phyloP scores from a whole-genome alignment of 37 sponge, comb jelly and placozoan species.

The Ephydatia muelleri region DNA sequence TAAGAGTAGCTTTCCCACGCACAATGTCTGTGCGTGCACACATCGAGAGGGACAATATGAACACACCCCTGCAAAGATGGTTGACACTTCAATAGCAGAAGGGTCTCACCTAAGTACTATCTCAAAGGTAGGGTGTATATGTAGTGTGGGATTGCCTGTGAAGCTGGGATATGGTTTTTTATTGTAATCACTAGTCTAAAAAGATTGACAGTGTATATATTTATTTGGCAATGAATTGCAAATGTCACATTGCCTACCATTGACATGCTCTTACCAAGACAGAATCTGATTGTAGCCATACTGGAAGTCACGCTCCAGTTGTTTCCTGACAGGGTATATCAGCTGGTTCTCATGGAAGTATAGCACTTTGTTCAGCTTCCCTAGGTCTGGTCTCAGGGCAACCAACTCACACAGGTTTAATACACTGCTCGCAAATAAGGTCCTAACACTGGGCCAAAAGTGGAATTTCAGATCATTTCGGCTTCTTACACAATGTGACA shows the following conservation, averaged over 20 bases:
- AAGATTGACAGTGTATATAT: no score
- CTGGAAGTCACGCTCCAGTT: conserved; percentile 86
- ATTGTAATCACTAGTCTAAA: no score
- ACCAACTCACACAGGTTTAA: conserved; percentile 86
- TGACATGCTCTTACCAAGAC: conserved; percentile 63
- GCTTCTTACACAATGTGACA: no score
- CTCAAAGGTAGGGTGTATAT: no score
- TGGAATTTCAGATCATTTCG: no score
- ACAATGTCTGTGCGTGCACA: neutral
- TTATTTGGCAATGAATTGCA: neutral
- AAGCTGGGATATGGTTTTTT: no score
- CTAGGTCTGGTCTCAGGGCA: conserved; percentile 70
- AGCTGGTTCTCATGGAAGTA: conserved; percentile 97
- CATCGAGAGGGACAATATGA: neutral
- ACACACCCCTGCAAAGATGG: neutral
- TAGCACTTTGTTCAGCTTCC: conserved; percentile 65
- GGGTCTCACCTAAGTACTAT: no score
- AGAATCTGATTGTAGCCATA: conserved; percentile 93
- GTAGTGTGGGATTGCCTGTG: no score
- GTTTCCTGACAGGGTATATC: conserved; percentile 84
- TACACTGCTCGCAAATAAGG: conserved; percentile 77
- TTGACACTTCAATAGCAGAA: neutral
- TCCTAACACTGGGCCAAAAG: no score
- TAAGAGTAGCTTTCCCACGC: neutral
- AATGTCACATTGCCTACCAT: neutral